Evolutionary conservation across 1,140 invertebrate genomes (phyloP).

Genomic region (Sycophaga agraensis): DNA sequence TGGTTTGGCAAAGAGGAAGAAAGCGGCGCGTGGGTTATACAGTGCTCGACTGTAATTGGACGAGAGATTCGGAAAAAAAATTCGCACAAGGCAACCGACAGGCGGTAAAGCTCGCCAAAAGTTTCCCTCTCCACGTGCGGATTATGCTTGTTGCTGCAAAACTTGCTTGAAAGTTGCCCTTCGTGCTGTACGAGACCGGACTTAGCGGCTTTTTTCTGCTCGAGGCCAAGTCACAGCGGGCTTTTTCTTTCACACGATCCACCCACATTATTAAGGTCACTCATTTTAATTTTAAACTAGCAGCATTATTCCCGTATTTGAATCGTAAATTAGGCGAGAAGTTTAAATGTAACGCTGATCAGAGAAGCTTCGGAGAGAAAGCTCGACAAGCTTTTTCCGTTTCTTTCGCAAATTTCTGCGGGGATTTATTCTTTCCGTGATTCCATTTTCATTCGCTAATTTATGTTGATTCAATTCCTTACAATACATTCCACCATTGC

Average conservation of each 20-base stretch:
- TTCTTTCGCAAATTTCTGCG: too few species aligned
- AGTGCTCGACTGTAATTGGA: background rate
- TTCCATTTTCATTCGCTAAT: too few species aligned
- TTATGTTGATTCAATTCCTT: too few species aligned
- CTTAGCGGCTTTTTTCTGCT: too few species aligned
- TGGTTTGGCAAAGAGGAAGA: background rate
- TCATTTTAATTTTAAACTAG: conserved; percentile 12
- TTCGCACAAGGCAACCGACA: background rate
- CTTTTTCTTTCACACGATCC: background rate
- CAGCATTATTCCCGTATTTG: background rate
- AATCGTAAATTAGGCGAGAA: conserved; percentile 6
- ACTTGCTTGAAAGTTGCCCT: conserved; percentile 5
- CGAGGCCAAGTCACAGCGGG: too few species aligned
- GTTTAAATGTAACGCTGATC: too few species aligned
- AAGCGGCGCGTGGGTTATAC: background rate
- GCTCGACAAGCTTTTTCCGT: too few species aligned
- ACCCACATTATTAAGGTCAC: conserved; percentile 1
- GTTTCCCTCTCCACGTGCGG: background rate
- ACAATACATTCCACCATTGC: too few species aligned
- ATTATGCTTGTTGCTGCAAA: background rate
- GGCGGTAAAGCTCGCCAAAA: background rate
- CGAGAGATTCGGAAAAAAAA: background rate
- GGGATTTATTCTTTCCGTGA: too few species aligned
- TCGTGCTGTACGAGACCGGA: too few species aligned
- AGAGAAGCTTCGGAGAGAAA: too few species aligned